Evolutionary conservation across 2,113 vertebrate genomes (phyloP).

Genomic region (Ictalurus punctatus): DNA sequence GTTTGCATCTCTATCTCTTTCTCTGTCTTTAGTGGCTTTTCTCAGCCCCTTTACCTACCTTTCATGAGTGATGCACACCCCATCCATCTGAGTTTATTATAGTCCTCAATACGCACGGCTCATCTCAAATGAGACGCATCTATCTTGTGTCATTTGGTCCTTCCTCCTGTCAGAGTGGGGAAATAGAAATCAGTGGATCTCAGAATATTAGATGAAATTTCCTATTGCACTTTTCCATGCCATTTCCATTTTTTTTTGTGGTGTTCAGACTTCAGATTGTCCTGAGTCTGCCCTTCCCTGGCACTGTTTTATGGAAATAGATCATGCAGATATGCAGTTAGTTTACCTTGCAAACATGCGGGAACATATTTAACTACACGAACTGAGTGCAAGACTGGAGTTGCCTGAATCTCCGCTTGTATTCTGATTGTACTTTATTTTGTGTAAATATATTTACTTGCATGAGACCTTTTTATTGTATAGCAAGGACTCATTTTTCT

Average conservation of each 20-base stretch:
- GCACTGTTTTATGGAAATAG: slow-evolving; percentile 17
- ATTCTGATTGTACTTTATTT: not conserved
- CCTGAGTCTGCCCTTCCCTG: slow-evolving; percentile 19
- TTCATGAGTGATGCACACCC: slow-evolving; percentile 47
- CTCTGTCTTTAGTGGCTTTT: slow-evolving; percentile 43
- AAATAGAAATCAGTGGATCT: slow-evolving; percentile 39
- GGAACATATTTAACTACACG: not conserved
- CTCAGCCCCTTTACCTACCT: slow-evolving; percentile 33
- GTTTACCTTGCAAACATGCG: not conserved
- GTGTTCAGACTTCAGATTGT: slow-evolving; percentile 20
- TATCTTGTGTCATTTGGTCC: slow-evolving; percentile 54
- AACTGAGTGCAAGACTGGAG: not conserved
- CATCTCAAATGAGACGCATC: slow-evolving; percentile 56
- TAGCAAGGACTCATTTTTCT: not conserved
- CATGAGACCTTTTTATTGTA: not conserved
- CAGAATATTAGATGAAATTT: slow-evolving; percentile 43
- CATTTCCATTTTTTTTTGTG: slow-evolving; percentile 25
- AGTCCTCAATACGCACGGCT: slow-evolving; percentile 53
- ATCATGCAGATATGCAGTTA: not conserved
- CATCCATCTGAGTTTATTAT: slow-evolving; percentile 56
- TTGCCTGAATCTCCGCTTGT: not conserved
- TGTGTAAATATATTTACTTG: not conserved
- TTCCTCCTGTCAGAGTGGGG: slow-evolving; percentile 45
- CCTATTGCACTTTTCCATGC: slow-evolving; percentile 41
- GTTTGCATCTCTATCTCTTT: slow-evolving; percentile 38